These are phyloP conservation scores for Gadopsis bispinosus DNA, from an alignment of 2,797 vertebrate species.

Conservation along the genomic window DNA sequence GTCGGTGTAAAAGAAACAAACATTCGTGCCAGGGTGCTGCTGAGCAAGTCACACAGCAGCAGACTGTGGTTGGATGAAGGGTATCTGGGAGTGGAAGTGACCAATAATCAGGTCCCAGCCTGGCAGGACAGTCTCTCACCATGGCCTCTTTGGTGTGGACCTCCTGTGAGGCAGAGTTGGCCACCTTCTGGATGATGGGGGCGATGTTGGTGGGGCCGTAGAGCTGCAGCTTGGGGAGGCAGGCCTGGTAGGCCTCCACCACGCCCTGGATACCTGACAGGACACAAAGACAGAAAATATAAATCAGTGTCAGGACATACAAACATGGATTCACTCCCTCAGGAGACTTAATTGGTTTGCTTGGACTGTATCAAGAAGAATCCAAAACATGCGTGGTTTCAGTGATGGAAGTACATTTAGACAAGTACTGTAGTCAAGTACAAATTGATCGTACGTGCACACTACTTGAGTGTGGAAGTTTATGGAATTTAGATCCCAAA, in stretches of 20 bases:
- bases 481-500: too few relatives aligned
- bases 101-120: neutral
- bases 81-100: neutral
- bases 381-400: neutral
- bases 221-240: conserved; percentile 96
- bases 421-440: neutral
- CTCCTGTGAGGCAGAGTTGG: conserved; percentile 95
- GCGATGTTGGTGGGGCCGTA: conserved; percentile 98
- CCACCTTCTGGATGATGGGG: conserved; percentile 98
- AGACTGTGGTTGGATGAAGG: neutral
- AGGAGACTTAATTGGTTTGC: neutral
- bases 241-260: conserved; percentile 98
- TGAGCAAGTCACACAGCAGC: neutral
- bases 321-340: neutral
- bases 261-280: conserved; percentile 94
- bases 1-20: neutral
- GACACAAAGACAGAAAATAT: neutral
- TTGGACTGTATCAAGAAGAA: neutral
- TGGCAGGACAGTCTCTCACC: conserved; percentile 80
- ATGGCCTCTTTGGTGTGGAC: conserved; percentile 97
- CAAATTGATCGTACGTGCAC: too few relatives aligned
- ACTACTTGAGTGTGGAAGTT: too few relatives aligned
- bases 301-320: neutral
- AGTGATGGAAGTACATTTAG: too few relatives aligned
- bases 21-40: too few relatives aligned